Evolutionary conservation across 2,888 invertebrate genomes (phyloP).

Genomic region (Ferrisia virgata): DNA sequence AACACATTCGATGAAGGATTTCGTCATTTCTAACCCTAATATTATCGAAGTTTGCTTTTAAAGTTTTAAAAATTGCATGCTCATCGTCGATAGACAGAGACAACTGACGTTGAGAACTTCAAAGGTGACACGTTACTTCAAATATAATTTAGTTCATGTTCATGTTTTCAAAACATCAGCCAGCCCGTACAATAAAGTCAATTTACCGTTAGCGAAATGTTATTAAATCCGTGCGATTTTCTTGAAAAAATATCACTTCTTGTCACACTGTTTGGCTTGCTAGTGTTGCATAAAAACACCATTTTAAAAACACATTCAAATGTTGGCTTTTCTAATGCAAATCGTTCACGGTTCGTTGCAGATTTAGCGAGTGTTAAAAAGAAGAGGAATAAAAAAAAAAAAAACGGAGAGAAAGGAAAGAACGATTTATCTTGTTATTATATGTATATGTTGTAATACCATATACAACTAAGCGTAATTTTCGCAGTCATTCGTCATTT

Average conservation of each 20-base stretch:
- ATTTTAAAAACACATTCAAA: not conserved
- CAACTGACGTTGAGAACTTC: no score
- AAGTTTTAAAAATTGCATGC: no score
- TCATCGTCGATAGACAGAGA: no score
- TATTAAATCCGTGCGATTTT: not conserved
- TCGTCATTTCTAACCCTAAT: no score
- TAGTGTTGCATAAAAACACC: not conserved
- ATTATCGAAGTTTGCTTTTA: no score
- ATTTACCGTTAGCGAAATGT: not conserved
- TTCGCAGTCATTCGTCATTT: slow-evolving; percentile 17
- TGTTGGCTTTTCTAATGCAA: not conserved
- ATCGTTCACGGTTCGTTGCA: not conserved
- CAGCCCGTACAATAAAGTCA: not conserved
- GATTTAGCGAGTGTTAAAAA: not conserved
- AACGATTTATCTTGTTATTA: slow-evolving; percentile 13
- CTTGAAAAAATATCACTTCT: not conserved
- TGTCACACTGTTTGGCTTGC: not conserved
- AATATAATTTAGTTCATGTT: not conserved
- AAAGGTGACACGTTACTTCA: not conserved
- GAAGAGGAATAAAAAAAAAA: no score
- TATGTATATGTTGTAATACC: no score
- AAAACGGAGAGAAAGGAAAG: not conserved
- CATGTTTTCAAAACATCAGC: not conserved
- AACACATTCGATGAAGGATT: no score
- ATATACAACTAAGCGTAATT: not conserved